Evolutionary conservation across 2,113 vertebrate species (phyloP), one percentile per base, ranked within the genome.

Genomic region (Mixornis gularis): DNA sequence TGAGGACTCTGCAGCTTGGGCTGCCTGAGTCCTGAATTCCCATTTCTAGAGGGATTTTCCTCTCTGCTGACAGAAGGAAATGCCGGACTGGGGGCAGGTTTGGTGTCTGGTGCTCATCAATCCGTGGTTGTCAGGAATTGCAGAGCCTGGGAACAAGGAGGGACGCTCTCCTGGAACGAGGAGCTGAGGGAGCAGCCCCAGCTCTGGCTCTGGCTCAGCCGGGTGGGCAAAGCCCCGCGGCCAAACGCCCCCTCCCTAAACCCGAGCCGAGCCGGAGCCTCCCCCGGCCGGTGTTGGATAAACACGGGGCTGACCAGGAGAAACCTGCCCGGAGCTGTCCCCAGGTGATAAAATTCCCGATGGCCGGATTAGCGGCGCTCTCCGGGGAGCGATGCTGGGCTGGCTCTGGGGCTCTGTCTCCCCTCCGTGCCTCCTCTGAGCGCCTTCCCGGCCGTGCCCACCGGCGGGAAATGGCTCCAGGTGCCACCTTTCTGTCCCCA

Each of bases 241-340:
- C 56, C 52, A 15, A 27, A 10, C 3, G 18, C 27, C 10, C 12
- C 25, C 4, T 12, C 27, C 1, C 1, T 7, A 17, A 62, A 3
- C 3, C 2, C 0, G 58, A 52, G 70, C 62, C 14, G 63, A 60
- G 71, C 3, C 0, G 55, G 46, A 4, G 13, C 62, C 14, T 0
- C 44, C 85, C 0, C 52, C 0, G 71, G 82, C 48, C 12, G 2
- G 6, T 81, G 91, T 79, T 79, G 21, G 21, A 41, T 48, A 63
- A 94, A 85, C 91, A 84, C 56, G 38, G 36, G 63, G 10, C 44
- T 55, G 24, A 38, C 0, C 17, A 63, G 77, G 84, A 92, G 73
- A 71, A 89, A 93, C 91, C 80, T 91, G 94, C 77, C 93, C 9
- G 78, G 70, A 89, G 6, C 48, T 85, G 91, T 71, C 65, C 72